Conservation (phyloP, 2,888 invertebrate genomes). For the Eilema depressum region DNA sequence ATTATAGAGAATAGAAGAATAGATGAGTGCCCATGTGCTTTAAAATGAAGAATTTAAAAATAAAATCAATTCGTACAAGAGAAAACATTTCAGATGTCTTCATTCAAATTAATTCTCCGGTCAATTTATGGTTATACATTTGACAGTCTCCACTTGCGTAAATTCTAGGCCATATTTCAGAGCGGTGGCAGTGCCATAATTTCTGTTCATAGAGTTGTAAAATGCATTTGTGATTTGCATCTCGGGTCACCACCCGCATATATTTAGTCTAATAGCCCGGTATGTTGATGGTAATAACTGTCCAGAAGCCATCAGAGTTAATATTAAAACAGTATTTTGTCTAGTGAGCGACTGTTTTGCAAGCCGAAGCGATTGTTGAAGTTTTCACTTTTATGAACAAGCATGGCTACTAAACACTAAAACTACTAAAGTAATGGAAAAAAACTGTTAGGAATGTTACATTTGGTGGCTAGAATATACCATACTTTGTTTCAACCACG, state of each 20-base stretch:
- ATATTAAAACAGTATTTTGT: constrained; percentile 9
- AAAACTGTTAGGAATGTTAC: constrained; percentile 21
- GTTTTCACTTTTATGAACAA: background rate
- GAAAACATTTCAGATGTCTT: background rate
- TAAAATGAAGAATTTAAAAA: too few relatives aligned
- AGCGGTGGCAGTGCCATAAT: constrained; percentile 43
- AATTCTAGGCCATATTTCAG: constrained; percentile 43
- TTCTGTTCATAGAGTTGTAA: constrained; percentile 33
- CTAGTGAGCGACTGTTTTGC: constrained; percentile 7
- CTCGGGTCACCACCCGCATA: constrained; percentile 18
- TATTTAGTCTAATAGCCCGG: constrained; percentile 42
- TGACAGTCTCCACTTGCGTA: constrained; percentile 29
- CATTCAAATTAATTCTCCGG: constrained; percentile 1
- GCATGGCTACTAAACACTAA: constrained; percentile 4
- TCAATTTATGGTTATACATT: constrained; percentile 22
- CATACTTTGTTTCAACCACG: background rate
- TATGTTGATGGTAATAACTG: constrained; percentile 12
- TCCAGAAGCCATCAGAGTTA: constrained; percentile 7
- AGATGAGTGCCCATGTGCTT: too few relatives aligned
- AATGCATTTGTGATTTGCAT: constrained; percentile 11
- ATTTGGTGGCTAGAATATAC: background rate
- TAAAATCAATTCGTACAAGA: too few relatives aligned
- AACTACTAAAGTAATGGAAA: background rate
- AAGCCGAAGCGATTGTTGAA: constrained; percentile 5
- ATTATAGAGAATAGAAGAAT: too few relatives aligned